Conservation (phyloP, 2,888 invertebrate genomes). For the Eutolmus rufibarbis region DNA sequence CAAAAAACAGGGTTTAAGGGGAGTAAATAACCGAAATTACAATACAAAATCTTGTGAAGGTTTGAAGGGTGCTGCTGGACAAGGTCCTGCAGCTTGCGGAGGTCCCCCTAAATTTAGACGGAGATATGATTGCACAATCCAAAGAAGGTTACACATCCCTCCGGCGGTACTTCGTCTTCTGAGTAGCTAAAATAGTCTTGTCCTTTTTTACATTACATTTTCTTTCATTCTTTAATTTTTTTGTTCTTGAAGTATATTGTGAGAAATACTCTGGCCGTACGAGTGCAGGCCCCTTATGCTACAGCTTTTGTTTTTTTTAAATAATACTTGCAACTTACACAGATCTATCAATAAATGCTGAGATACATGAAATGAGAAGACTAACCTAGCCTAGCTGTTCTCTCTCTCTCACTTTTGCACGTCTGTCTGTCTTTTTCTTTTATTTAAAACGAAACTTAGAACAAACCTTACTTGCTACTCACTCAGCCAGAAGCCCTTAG, state of each 20-base stretch:
- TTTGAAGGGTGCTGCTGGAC: not conserved
- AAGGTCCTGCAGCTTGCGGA: not conserved
- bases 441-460: not conserved
- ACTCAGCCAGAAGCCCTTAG: conserved; percentile 10
- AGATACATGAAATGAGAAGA: not conserved
- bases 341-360: not conserved
- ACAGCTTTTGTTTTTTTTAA: not conserved
- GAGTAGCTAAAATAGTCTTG: not conserved
- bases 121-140: conserved; percentile 14
- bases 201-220: not conserved
- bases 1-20: not conserved
- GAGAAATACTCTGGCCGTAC: not conserved
- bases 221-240: not conserved
- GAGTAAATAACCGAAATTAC: not conserved
- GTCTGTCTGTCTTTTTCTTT: not conserved
- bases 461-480: conserved; percentile 25
- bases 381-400: not conserved
- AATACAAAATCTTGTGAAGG: not conserved
- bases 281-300: not conserved
- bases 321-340: not conserved
- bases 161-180: not conserved
- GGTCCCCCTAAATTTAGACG: not conserved
- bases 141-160: not conserved
- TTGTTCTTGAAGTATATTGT: not conserved
- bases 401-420: not conserved